Base-by-base conservation (phyloP, 2,113 vertebrate species). In the Butorides virescens region DNA sequence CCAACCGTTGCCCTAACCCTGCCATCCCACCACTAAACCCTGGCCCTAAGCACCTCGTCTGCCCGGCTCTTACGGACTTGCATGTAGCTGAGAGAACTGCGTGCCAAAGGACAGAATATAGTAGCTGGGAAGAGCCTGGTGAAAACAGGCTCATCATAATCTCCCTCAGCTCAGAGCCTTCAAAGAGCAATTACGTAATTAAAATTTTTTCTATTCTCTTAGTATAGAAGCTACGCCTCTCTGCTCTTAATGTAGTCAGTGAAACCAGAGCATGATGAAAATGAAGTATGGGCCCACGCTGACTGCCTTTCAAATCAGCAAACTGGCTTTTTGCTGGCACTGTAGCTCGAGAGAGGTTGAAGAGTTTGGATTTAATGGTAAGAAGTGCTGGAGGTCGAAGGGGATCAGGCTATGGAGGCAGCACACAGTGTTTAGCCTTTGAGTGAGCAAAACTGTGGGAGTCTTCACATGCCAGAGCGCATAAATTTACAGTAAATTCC, bases 381-480 rank as follows among this genome's bases (percentile, higher is more conserved):
- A 34, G 36, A 62, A 78, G 42, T 47, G 30, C 9, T 50, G 13
- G 39, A 20, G 0, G 1, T 58, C 0, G 0, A 66, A 79, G 10
- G 9, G 6, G 23, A n/a, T 72, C 36, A 49, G 55, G 19, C 21
- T 80, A 10, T 21, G 58, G 29, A 53, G 46, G 19, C n/a, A 76
- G 11, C 12, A n/a, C 11, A 18, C 14, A 25, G 5, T 13, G 14
- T 55, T 78, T 49, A 59, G 23, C 11, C 16, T 65, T 52, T 1
- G 15, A 22, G 25, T 46, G 29, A 75, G 36, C 12, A 34, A 55
- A 63, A 44, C 27, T 49, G 8, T 34, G 20, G 7, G 58, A 70
- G 8, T 26, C 22, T 73, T 76, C 10, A 12, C 1, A 2, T 68
- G 30, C 7, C 7, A 37, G 34, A 82, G 44, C 29, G 68, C 9